A percentile compares a stretch with the other conserved stretches of the same genome.
These are phyloP conservation scores for Diploscapter pachys DNA, from an alignment of 1,140 invertebrate species.

Conservation along the genomic window DNA sequence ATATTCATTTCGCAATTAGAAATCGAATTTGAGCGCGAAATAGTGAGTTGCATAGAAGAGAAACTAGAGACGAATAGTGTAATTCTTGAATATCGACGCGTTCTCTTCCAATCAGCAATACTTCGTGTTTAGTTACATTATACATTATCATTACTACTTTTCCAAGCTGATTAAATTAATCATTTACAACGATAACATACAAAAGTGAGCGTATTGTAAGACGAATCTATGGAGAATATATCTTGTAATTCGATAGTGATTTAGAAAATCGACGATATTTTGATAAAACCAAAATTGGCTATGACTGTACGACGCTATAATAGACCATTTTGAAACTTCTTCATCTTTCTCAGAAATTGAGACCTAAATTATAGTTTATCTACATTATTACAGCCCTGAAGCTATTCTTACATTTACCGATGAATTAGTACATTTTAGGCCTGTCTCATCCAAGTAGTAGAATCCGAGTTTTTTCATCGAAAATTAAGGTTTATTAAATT, in stretches of 20 bases:
- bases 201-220: conserved; percentile 53
- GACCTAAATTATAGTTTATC: conserved; percentile 10
- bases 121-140: no score
- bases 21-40: no score
- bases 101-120: no score
- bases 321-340: conserved; percentile 8
- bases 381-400: not conserved
- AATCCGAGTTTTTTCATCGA: conserved; percentile 51
- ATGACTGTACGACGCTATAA: conserved; percentile 45
- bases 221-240: conserved; percentile 43
- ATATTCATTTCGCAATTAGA: no score
- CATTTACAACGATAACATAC: conserved; percentile 50
- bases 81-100: no score
- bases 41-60: no score
- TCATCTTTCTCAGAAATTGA: not conserved
- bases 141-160: no score
- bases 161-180: not conserved
- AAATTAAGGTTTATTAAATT: conserved; percentile 14
- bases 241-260: conserved; percentile 41
- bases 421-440: conserved; percentile 42
- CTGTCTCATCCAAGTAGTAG: conserved; percentile 47
- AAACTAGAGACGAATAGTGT: no score
- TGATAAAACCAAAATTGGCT: conserved; percentile 53
- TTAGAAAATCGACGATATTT: conserved; percentile 46
- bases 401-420: conserved; percentile 36